Conservation (phyloP, 2,888 invertebrate genomes). For the Machimus atricapillus region DNA sequence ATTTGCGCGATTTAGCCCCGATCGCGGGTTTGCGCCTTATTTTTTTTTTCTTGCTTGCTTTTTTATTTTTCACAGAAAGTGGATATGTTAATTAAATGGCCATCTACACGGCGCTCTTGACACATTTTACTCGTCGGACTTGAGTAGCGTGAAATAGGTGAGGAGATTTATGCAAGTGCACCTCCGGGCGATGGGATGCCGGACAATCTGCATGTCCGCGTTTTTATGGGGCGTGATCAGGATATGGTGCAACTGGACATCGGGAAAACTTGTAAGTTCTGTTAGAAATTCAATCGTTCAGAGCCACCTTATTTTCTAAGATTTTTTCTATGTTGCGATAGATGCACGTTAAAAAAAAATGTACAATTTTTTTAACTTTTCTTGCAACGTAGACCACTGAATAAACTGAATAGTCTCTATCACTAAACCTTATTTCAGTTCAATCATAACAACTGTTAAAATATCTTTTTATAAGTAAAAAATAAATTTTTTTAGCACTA, state of each 20-base stretch:
- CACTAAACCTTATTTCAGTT: too few species aligned
- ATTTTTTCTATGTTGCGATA: not conserved
- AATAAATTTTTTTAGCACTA: too few species aligned
- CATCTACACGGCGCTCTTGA: not conserved
- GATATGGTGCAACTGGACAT: not conserved
- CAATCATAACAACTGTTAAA: too few species aligned
- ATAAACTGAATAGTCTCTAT: too few species aligned
- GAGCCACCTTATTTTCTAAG: not conserved
- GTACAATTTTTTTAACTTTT: too few species aligned
- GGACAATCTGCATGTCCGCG: not conserved
- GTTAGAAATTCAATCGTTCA: not conserved
- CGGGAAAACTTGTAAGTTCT: not conserved
- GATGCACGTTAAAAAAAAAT: not conserved
- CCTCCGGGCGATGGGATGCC: not conserved
- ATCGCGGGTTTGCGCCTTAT: not conserved
- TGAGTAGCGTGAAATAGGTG: not conserved
- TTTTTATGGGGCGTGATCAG: not conserved
- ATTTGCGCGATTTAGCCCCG: not conserved
- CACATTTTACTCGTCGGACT: constrained; percentile 9
- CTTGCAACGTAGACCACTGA: too few species aligned
- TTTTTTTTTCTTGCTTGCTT: not conserved
- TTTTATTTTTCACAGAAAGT: not conserved
- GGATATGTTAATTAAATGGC: constrained; percentile 6
- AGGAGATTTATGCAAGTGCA: not conserved
- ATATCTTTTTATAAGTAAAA: too few species aligned